Evolutionary conservation across 1,140 invertebrate genomes (phyloP).

Genomic region (Drosophila mojavensis): DNA sequence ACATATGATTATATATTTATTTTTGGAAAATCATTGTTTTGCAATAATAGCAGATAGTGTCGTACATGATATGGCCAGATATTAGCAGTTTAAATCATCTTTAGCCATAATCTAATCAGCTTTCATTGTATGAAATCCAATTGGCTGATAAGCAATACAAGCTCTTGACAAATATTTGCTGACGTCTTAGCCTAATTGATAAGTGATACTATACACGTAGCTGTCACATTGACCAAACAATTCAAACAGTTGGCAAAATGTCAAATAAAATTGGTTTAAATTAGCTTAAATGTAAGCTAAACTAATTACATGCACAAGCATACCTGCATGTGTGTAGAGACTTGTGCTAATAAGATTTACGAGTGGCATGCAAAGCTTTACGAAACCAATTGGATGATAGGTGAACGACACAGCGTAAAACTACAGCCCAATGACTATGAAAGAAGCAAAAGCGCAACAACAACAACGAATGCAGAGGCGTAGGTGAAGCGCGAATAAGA

Average conservation of each 20-base stretch:
- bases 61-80: constrained; percentile 11
- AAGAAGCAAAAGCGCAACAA: constrained; percentile 25
- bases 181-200: constrained; percentile 7
- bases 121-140: constrained; percentile 10
- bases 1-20: too few relatives aligned
- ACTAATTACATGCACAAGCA: constrained; percentile 7
- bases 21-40: constrained; percentile 2
- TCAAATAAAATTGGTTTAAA: constrained; percentile 30
- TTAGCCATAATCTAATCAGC: constrained; percentile 28
- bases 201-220: constrained; percentile 16
- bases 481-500: constrained; percentile 50
- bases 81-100: constrained; percentile 14
- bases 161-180: constrained; percentile 3
- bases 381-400: constrained; percentile 17
- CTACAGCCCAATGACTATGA: constrained; percentile 12
- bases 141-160: constrained; percentile 23
- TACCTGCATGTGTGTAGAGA: background rate
- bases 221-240: constrained; percentile 22
- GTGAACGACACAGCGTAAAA: constrained; percentile 34
- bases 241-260: constrained; percentile 59
- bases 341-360: constrained; percentile 4
- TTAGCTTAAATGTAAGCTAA: background rate
- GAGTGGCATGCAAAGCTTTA: background rate
- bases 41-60: constrained; percentile 3
- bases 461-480: constrained; percentile 41